Percentiles rank a stretch among this genome's conserved stretches.
Conservation (phyloP, 2,888 invertebrate genomes). For the Rhyacophila evoluta region DNA sequence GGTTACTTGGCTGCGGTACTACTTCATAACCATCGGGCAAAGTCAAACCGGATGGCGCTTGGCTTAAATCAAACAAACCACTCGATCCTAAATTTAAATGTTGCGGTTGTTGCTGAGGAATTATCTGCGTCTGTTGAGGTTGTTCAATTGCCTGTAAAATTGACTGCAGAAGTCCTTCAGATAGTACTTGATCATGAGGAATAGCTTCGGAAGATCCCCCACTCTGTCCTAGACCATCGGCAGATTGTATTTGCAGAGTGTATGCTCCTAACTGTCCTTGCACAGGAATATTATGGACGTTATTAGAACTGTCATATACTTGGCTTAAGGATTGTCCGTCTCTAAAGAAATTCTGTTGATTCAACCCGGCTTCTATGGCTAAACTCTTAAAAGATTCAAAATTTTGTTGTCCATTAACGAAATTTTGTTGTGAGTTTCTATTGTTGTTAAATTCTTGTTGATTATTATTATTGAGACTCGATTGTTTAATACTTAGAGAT, state of each 20-base stretch:
- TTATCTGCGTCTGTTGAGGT: conserved; percentile 61
- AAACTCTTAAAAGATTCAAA: conserved; percentile 55
- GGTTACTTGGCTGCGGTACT: conserved; percentile 59
- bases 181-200: conserved; percentile 82
- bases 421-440: neutral
- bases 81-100: conserved; percentile 55
- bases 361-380: conserved; percentile 38
- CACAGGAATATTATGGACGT: conserved; percentile 63
- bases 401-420: neutral
- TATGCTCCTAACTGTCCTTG: conserved; percentile 75
- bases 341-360: conserved; percentile 37
- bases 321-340: conserved; percentile 56
- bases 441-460: neutral
- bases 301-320: conserved; percentile 38
- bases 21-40: conserved; percentile 67
- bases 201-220: conserved; percentile 66
- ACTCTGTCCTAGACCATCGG: conserved; percentile 67
- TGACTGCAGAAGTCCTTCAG: conserved; percentile 83
- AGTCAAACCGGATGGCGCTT: conserved; percentile 59
- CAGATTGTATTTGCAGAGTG: conserved; percentile 81
- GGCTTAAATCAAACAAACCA: conserved; percentile 58
- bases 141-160: conserved; percentile 87
- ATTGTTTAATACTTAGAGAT: conserved; percentile 18
- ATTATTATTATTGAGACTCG: conserved; percentile 4
- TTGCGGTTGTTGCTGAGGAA: conserved; percentile 51